Conservation (phyloP, 2,797 vertebrate species). For the Oreortyx pictus region DNA sequence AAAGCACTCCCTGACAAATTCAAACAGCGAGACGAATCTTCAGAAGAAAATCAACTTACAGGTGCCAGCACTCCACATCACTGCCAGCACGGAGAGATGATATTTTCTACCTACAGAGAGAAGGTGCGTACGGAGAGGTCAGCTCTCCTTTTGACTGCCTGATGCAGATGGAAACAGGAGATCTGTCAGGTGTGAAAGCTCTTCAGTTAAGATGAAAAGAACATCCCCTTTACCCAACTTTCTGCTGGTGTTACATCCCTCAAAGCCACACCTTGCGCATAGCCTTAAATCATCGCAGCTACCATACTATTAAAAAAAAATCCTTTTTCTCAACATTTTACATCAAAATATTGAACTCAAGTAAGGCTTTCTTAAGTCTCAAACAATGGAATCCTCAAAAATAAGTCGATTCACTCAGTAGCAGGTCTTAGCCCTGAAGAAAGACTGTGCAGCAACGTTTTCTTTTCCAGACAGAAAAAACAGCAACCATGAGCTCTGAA, state of each 20-base stretch:
- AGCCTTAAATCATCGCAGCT: background rate
- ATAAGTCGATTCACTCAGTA: background rate
- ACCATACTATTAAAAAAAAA: background rate
- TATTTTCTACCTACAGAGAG: background rate
- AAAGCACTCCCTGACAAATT: background rate
- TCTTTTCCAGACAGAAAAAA: background rate
- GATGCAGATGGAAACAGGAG: background rate
- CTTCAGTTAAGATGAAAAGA: background rate
- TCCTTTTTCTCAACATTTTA: background rate
- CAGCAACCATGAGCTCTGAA: background rate
- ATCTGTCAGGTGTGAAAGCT: background rate
- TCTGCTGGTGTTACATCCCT: background rate
- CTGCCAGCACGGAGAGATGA: background rate
- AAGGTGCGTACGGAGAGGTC: background rate
- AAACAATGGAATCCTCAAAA: background rate
- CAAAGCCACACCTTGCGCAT: background rate
- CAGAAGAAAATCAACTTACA: background rate
- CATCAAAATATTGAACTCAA: background rate
- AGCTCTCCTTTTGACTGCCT: background rate
- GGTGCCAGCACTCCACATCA: background rate
- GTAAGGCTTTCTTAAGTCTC: background rate
- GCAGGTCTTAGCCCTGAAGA: background rate
- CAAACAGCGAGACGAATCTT: background rate
- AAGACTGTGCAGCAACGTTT: background rate
- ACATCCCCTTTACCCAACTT: background rate